Conservation (phyloP, 2,113 vertebrate genomes). For the Alligator mississippiensis region DNA sequence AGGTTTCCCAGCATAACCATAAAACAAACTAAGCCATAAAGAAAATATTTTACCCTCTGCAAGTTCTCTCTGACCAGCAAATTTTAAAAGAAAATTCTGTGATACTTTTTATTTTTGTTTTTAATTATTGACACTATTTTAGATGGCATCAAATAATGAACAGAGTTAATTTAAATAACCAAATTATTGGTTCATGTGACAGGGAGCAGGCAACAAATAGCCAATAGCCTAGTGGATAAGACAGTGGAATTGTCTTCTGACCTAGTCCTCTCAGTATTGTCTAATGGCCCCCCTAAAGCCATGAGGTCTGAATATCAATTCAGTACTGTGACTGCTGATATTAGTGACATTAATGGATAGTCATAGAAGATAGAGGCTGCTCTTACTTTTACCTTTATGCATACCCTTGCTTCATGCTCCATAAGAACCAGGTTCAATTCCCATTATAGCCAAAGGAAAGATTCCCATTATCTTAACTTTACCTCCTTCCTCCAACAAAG, state of each 20-base stretch:
- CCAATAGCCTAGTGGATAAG: background rate
- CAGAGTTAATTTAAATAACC: background rate
- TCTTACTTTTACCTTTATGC: background rate
- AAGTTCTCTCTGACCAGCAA: background rate
- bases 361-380: background rate
- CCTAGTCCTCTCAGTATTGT: background rate
- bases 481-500: background rate
- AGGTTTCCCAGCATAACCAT: background rate
- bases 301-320: background rate
- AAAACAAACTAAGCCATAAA: conserved; percentile 10
- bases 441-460: background rate
- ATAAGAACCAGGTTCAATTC: background rate
- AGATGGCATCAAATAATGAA: background rate
- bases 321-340: background rate
- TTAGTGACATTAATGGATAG: background rate
- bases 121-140: background rate
- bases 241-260: background rate
- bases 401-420: background rate
- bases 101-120: background rate
- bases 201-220: background rate
- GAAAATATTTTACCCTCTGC: background rate
- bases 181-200: background rate
- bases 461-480: background rate
- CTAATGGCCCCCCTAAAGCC: background rate
- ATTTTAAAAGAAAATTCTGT: background rate